Base-by-base conservation (phyloP, 2,888 invertebrate species). In the Patella pellucida region DNA sequence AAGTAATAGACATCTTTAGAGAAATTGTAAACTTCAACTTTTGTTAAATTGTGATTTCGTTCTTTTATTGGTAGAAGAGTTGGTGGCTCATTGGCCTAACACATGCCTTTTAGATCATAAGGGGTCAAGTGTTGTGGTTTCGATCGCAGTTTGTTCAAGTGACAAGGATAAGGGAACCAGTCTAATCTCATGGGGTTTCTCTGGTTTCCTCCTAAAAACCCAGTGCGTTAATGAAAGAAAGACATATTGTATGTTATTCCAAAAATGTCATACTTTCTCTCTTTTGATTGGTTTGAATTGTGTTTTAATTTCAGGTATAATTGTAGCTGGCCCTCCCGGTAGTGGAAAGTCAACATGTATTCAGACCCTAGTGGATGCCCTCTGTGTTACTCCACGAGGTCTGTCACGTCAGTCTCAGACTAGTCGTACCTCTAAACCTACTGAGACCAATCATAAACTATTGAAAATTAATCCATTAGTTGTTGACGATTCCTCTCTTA, bases 301-400 rank as follows among this genome's bases (percentile, higher is more conserved):
- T 41, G 41, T 41, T 41, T 0, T 41, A 41, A 19, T 74, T 74
- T 12, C 79, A 90, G 90, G 90, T 74, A 84, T 91, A 56, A 88
- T 91, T 69, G 86, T 91, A 15, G 90, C 89, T 72, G 91, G 91
- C 4, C 89, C 90, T 5, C 87, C 91, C 4, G 89, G 90, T 52
- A 88, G 87, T 83, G 91, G 91, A 15, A 91, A 91, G 79, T 90
- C 90, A 9, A 86, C 88, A 15, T 88, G 89, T 77, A 85, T 91
- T 16, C 86, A 89, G 79, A 85, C 85, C 4, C 81, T 91, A 73
- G 88, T 90, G 9, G 89, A 89, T 68, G 87, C 90, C 23, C 84
- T 91, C 67, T 86, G 88, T 73, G 80, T 85, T 52, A 81, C 84
- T 31, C 84, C 86, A 3, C 78, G 84, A 15, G 86, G 85, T 11